These are phyloP conservation scores for Trypoxylon attenuatum DNA, from an alignment of 2,888 invertebrate species.

Conservation along the genomic window DNA sequence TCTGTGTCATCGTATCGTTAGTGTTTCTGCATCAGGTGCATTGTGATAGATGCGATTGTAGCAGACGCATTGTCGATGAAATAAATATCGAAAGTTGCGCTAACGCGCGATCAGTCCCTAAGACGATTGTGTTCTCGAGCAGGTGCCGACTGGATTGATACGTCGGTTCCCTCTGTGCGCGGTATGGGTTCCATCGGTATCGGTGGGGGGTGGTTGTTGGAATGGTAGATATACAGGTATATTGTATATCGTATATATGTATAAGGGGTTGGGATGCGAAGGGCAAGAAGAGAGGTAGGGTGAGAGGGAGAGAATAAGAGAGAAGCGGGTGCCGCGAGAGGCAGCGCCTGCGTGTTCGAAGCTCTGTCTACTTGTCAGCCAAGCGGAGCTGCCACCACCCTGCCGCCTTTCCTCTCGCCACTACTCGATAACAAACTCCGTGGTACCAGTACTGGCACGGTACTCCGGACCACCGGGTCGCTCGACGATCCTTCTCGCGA, in stretches of 20 bases:
- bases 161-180: constrained; percentile 4
- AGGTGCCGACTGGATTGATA: neutral
- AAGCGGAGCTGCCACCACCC: constrained; percentile 67
- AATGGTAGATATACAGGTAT: neutral
- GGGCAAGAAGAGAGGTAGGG: neutral
- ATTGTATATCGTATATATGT: constrained; percentile 22
- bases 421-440: constrained; percentile 69
- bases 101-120: too few relatives aligned
- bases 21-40: too few relatives aligned
- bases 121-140: too few relatives aligned
- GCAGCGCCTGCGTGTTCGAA: constrained; percentile 47
- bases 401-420: constrained; percentile 52
- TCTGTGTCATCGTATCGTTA: too few relatives aligned
- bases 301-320: constrained; percentile 4
- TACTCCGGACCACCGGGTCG: constrained; percentile 69
- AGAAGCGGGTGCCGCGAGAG: neutral
- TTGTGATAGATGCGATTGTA: too few relatives aligned
- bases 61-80: too few relatives aligned
- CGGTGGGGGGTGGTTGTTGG: neutral
- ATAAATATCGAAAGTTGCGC: too few relatives aligned
- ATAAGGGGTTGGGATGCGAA: constrained; percentile 15
- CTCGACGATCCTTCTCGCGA: constrained; percentile 1
- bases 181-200: neutral
- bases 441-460: constrained; percentile 70
- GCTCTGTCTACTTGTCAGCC: constrained; percentile 56